Percentiles rank a stretch among this genome's conserved stretches.
phyloP scores from a whole-genome alignment of 2,113 vertebrate species.

The Lagenorhynchus albirostris region DNA sequence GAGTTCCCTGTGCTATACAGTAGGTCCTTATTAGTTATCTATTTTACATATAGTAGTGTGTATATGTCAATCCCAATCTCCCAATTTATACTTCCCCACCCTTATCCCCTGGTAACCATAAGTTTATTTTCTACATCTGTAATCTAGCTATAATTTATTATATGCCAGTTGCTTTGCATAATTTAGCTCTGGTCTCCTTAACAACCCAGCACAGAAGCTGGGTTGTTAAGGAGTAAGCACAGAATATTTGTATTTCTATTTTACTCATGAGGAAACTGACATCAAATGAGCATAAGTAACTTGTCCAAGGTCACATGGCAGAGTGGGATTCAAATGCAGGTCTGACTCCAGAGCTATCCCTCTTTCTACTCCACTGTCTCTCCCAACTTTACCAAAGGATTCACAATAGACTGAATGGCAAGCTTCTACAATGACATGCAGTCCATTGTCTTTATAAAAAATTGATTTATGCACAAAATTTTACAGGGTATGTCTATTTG shows the following conservation, averaged over 20 bases:
- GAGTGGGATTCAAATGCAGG: neutral
- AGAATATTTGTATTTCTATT: neutral
- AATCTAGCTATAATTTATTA: neutral
- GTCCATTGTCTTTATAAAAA: neutral
- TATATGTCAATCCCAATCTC: neutral
- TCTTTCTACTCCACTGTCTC: neutral
- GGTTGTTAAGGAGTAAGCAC: neutral
- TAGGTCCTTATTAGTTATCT: neutral
- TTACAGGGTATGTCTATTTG: neutral
- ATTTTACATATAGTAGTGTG: neutral
- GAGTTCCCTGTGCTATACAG: neutral
- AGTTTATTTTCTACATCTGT: neutral
- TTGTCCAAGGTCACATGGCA: neutral
- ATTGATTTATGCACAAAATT: neutral
- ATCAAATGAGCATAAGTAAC: neutral
- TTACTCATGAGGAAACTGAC: neutral
- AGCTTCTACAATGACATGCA: neutral
- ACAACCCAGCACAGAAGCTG: neutral
- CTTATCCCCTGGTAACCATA: neutral
- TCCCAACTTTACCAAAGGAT: neutral
- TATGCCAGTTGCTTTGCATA: neutral
- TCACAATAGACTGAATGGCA: neutral
- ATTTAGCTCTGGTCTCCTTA: neutral
- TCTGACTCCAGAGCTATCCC: neutral
- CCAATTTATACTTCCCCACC: neutral